Conservation (phyloP, 2,888 invertebrate species). For the Caenorhabditis sp. region DNA sequence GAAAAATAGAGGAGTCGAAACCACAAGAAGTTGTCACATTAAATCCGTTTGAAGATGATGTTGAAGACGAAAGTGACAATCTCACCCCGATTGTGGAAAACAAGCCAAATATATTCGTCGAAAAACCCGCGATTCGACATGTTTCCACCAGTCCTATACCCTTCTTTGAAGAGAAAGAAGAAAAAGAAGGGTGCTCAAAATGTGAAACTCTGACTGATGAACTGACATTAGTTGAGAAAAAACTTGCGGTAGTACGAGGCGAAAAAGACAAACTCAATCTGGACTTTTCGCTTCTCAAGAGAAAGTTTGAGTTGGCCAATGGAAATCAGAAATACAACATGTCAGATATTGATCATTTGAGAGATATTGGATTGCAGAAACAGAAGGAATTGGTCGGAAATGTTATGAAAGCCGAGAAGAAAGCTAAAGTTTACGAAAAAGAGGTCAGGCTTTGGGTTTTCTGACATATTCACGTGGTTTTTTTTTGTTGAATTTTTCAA, state of each 20-base stretch:
- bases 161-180: not conserved
- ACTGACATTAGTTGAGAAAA: not conserved
- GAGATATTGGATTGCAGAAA: conserved; percentile 40
- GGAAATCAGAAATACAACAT: conserved; percentile 8
- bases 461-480: too few species aligned
- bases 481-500: not conserved
- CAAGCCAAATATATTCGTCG: too few species aligned
- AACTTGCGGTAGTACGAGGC: conserved; percentile 19
- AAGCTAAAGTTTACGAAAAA: conserved; percentile 51
- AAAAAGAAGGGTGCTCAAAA: not conserved
- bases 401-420: conserved; percentile 42
- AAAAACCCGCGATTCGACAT: too few species aligned
- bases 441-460: conserved; percentile 37
- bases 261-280: conserved; percentile 42
- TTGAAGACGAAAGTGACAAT: not conserved
- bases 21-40: not conserved
- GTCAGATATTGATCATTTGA: conserved; percentile 29
- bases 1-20: conserved; percentile 2
- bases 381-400: conserved; percentile 38
- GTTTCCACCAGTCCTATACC: too few species aligned
- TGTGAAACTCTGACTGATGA: not conserved
- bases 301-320: conserved; percentile 25
- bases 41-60: not conserved
- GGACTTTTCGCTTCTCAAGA: conserved; percentile 40
- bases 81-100: too few species aligned